Conservation (phyloP, 2,888 invertebrate species). For the Shargacucullia verbasci region DNA sequence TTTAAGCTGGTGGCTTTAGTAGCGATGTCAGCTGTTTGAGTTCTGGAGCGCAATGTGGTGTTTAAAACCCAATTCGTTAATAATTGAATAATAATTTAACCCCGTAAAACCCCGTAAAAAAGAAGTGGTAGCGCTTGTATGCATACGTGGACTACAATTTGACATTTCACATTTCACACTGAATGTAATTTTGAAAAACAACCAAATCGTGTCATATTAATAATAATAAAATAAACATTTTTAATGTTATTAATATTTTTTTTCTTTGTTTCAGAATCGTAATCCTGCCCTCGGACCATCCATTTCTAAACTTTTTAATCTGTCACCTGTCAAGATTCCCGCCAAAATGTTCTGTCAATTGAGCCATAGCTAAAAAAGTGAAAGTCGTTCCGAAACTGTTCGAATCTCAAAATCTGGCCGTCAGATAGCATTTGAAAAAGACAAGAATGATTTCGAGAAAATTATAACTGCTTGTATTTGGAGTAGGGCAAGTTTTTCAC, state of each 20-base stretch:
- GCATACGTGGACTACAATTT: no score
- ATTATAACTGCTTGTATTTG: conserved; percentile 34
- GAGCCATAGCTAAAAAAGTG: conserved; percentile 47
- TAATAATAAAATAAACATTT: no score
- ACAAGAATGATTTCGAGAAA: conserved; percentile 48
- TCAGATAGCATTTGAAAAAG: conserved; percentile 6
- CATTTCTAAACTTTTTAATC: conserved; percentile 20
- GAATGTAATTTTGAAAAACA: no score
- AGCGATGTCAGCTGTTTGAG: no score
- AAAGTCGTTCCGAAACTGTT: not conserved
- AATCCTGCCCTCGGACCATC: conserved; percentile 40
- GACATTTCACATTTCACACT: no score
- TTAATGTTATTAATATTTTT: not conserved
- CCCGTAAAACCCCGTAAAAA: no score
- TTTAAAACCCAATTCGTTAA: no score
- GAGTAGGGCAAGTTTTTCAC: conserved; percentile 45
- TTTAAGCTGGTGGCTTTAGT: no score
- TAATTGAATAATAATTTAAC: no score
- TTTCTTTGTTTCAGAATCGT: conserved; percentile 52
- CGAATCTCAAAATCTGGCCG: not conserved
- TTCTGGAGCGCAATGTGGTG: no score
- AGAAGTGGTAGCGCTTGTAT: no score
- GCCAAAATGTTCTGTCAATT: conserved; percentile 54
- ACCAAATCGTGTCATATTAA: no score
- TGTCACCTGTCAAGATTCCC: conserved; percentile 45